Percentiles rank a stretch among this genome's conserved stretches.
Conservation (phyloP, 2,113 vertebrate genomes). For the Salvelinus alpinus region DNA sequence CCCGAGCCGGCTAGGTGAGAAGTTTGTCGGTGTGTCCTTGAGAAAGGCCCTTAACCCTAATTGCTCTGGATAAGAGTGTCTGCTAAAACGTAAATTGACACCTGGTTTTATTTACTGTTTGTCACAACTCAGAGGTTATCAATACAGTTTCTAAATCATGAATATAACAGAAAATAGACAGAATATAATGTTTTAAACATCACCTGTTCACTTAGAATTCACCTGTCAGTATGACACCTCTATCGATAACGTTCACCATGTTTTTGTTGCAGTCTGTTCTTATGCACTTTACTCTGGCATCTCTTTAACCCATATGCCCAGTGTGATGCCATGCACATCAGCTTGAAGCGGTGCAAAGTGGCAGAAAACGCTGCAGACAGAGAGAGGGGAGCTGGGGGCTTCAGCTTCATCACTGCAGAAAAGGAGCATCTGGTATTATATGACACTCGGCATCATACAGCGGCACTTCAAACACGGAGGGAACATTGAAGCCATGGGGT, state of each 20-base stretch:
- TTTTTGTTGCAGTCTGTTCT: neutral
- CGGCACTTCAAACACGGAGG: conserved; percentile 27
- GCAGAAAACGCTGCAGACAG: neutral
- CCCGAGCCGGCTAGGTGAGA: neutral
- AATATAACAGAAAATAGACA: too few species aligned
- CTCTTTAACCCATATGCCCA: neutral
- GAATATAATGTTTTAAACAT: neutral
- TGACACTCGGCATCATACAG: conserved; percentile 33
- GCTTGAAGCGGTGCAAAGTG: neutral
- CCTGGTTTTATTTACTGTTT: too few species aligned
- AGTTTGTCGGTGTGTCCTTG: too few species aligned
- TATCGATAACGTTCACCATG: neutral
- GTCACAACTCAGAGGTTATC: too few species aligned
- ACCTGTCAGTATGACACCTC: neutral
- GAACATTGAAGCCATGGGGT: conserved; percentile 14
- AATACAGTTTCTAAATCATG: too few species aligned
- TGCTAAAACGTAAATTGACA: too few species aligned
- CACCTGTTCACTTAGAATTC: neutral
- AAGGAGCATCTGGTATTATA: conserved; percentile 5
- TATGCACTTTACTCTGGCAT: neutral
- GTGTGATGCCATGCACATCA: neutral
- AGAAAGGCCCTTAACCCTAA: too few species aligned
- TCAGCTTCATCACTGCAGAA: neutral
- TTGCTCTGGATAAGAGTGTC: too few species aligned
- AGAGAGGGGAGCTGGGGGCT: neutral